Base-by-base conservation (phyloP, 2,888 invertebrate genomes). In the Zaprionus lineosus region DNA sequence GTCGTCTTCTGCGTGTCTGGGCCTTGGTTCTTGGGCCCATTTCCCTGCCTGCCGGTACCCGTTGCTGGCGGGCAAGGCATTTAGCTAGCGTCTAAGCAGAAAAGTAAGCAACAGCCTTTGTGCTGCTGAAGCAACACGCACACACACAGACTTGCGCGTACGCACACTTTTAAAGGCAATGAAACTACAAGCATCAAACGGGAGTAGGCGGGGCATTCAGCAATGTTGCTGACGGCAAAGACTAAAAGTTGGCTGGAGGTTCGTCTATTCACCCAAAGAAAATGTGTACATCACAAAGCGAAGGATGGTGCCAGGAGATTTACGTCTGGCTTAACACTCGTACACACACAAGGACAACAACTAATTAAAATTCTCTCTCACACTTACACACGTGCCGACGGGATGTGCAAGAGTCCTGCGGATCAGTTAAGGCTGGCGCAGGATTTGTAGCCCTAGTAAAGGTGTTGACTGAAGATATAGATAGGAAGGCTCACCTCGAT, bases 101-200 rank as follows among this genome's bases (percentile, higher is more conserved):
- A 82, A 77, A 68, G 78, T 70, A 84, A 78, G 82, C 78, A 78
- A 81, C 84, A 78, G 81, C 77, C 81, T 73, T 77, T 77, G 62
- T 83, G 58, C 65, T 50, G 39, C 56, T 65, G 24, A 28, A 67
- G 18, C 26, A 36, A 48, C 36, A 37, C 31, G 44, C 37, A 57
- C 34, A 31, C 41, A 19, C 31, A 48, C 36, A 19, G 19, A 14
- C 26, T n/a, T 15, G 18, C 41, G 53, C 21, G 14, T 55, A 55
- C 47, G 48, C 56, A 66, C 43, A 68, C 56, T 57, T 55, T 47
- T 56, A 58, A 79, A 76, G 74, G 60, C 74, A 67, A 77, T 61
- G 82, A 47, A 71, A 74, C 43, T 34, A 51, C 46, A 67, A 68
- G 55, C 57, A 76, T 40, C 3, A 11, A 19, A 19, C 28, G 14